Conservation (phyloP, 2,888 invertebrate species). For the Troides aeacus region DNA sequence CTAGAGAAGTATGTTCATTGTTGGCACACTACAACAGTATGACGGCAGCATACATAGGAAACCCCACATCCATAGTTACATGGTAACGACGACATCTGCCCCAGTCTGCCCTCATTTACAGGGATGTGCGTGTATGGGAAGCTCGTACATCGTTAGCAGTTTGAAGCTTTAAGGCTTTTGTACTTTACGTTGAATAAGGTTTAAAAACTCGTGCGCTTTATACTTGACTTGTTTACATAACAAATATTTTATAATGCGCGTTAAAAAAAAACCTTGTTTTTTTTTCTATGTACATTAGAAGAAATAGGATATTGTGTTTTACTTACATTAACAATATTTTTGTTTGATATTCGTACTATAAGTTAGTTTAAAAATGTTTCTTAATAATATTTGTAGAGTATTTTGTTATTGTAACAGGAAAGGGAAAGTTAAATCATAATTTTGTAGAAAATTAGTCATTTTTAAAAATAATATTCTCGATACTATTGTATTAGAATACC, state of each 20-base stretch:
- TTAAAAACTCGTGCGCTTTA: conserved; percentile 27
- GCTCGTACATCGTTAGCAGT: conserved; percentile 28
- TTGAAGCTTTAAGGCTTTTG: conserved; percentile 29
- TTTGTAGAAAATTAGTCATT: no score
- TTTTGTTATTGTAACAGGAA: no score
- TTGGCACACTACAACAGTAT: conserved; percentile 4
- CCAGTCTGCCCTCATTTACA: conserved; percentile 31
- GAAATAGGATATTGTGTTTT: no score
- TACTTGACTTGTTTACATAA: conserved; percentile 21
- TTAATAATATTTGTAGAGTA: no score
- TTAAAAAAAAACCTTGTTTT: neutral
- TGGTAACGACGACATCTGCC: conserved; percentile 28
- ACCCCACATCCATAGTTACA: conserved; percentile 26
- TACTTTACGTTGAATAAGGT: conserved; percentile 27
- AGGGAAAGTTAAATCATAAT: no score
- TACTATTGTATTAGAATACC: no score
- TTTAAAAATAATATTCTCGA: no score
- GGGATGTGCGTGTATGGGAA: conserved; percentile 20
- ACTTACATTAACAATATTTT: no score
- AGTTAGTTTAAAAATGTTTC: no score
- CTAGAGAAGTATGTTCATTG: conserved; percentile 20
- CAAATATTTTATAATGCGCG: conserved; percentile 25
- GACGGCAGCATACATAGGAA: conserved; percentile 6
- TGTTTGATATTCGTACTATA: no score
- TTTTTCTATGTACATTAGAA: neutral